Conservation (phyloP, 1,140 invertebrate genomes). For the Gonioctena quinquepunctata region DNA sequence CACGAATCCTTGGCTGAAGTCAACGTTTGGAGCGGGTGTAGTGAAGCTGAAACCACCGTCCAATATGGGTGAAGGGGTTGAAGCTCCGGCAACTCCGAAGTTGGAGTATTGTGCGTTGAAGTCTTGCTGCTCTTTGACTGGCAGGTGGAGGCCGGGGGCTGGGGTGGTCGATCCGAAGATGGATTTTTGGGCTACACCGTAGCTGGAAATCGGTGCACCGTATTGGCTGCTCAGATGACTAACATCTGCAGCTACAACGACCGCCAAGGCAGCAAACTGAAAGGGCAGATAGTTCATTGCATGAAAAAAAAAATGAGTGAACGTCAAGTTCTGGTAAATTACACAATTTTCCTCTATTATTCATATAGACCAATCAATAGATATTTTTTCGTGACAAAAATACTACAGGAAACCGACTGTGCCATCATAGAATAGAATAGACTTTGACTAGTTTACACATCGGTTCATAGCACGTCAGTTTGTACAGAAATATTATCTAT, state of each 20-base stretch:
- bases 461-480: too few species aligned
- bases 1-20: background rate
- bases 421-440: too few species aligned
- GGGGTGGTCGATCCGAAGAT: background rate
- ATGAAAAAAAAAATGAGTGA: too few species aligned
- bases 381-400: too few species aligned
- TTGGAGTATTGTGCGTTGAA: background rate
- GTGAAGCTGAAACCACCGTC: background rate
- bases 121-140: background rate
- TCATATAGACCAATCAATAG: too few species aligned
- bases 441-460: too few species aligned
- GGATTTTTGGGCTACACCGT: background rate
- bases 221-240: background rate
- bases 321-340: too few species aligned
- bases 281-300: background rate
- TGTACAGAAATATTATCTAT: too few species aligned
- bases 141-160: background rate
- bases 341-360: too few species aligned
- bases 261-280: background rate
- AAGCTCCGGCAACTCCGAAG: background rate
- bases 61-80: background rate
- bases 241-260: background rate
- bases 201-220: background rate
- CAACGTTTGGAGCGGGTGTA: background rate
- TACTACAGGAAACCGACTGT: too few species aligned